Percentiles rank a stretch among this genome's conserved stretches.
Conservation (phyloP, 2,113 vertebrate genomes). For the Psittacus erithacus region DNA sequence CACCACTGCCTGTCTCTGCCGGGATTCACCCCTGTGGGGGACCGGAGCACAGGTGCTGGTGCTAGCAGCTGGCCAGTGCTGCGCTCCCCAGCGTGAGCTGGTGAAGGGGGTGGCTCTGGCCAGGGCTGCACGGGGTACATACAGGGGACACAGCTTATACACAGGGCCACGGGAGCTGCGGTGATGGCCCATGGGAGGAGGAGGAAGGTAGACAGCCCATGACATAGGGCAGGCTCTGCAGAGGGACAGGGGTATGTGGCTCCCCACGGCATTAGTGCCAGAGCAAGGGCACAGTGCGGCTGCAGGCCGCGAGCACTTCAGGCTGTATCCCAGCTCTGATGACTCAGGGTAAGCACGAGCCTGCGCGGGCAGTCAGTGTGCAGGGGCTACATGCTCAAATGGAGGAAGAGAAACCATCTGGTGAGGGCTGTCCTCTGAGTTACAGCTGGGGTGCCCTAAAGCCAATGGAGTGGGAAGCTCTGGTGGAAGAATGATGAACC, state of each 20-base stretch:
- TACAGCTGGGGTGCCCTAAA: neutral
- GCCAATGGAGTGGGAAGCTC: fast-evolving
- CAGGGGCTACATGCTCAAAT: neutral
- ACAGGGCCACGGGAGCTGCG: fast-evolving
- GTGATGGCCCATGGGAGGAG: neutral
- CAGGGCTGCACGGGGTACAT: neutral
- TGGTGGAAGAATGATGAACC: neutral
- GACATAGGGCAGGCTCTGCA: neutral
- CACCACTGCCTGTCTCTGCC: fast-evolving
- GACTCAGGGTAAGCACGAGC: fast-evolving
- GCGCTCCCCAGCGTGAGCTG: fast-evolving
- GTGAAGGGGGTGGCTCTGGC: neutral
- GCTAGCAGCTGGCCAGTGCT: neutral
- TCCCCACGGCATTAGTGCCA: fast-evolving
- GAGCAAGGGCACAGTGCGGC: neutral
- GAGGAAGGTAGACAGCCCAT: neutral
- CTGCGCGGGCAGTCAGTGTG: neutral
- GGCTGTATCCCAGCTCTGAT: fast-evolving
- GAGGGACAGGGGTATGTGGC: fast-evolving
- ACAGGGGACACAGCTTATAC: neutral
- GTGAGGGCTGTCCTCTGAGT: fast-evolving
- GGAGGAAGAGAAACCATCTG: neutral
- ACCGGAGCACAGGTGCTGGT: fast-evolving
- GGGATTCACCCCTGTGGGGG: neutral
- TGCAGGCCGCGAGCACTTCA: fast-evolving